Evolutionary conservation across 1,140 invertebrate genomes (phyloP).

Genomic region (Notospermus geniculatus): DNA sequence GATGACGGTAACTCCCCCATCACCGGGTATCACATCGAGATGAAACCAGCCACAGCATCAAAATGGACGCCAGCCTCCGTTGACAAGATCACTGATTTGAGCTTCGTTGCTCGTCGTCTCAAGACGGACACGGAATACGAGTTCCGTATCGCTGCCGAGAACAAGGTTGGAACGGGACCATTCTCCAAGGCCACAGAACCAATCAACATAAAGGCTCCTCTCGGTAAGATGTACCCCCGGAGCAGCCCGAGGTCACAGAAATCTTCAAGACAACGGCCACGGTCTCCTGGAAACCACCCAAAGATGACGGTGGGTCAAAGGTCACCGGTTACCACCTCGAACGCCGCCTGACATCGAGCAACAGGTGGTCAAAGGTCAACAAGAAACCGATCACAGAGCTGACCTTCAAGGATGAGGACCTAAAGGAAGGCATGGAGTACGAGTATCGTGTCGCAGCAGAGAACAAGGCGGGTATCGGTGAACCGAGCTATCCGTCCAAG

Average conservation of each 20-base stretch:
- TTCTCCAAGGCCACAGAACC: conserved; percentile 63
- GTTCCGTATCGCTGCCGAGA: conserved; percentile 85
- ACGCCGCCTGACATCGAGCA: conserved; percentile 71
- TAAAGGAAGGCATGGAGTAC: conserved; percentile 76
- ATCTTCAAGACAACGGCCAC: conserved; percentile 90
- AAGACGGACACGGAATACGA: conserved; percentile 83
- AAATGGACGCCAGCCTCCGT: conserved; percentile 93
- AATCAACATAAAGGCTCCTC: conserved; percentile 45
- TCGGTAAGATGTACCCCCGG: conserved; percentile 72
- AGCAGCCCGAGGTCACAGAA: conserved; percentile 88
- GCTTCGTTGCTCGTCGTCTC: conserved; percentile 62
- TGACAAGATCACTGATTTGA: conserved; percentile 57
- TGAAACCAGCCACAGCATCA: conserved; percentile 77
- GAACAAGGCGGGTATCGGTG: conserved; percentile 91
- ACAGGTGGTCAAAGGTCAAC: conserved; percentile 52
- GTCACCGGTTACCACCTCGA: conserved; percentile 97
- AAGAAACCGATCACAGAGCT: conserved; percentile 78
- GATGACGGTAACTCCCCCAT: conserved; percentile 66
- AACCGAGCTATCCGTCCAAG: conserved; percentile 87
- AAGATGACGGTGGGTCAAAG: conserved; percentile 81
- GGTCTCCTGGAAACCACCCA: conserved; percentile 92
- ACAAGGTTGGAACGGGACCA: conserved; percentile 72
- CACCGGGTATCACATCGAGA: conserved; percentile 84
- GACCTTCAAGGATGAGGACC: conserved; percentile 60
- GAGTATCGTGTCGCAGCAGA: conserved; percentile 84